Percentiles rank a stretch among this genome's conserved stretches.
Evolutionary conservation across 2,113 vertebrate genomes (phyloP).

Genomic region (Leucoraja erinaceus): DNA sequence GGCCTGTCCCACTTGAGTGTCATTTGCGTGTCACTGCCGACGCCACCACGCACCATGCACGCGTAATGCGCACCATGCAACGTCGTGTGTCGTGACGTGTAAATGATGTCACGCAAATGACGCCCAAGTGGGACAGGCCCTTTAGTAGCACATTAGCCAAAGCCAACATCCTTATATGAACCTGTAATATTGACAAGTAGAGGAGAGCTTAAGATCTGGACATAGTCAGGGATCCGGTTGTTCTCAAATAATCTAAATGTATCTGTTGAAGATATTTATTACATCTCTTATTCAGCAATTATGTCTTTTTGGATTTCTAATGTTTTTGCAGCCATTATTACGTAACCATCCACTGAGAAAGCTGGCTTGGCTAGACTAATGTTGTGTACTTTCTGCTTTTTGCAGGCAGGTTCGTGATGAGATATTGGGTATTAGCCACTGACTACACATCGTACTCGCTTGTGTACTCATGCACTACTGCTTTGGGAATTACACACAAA

Average conservation of each 20-base stretch:
- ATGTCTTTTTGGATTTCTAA: not conserved
- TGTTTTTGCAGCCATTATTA: not conserved
- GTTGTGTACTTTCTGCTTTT: not conserved
- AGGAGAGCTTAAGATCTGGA: not conserved
- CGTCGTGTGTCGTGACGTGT: too few species aligned
- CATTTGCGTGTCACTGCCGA: too few species aligned
- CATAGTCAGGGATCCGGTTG: not conserved
- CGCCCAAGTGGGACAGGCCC: too few species aligned
- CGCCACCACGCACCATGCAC: too few species aligned
- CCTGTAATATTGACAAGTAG: not conserved
- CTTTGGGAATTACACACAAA: not conserved
- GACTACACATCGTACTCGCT: slow-evolving; percentile 7
- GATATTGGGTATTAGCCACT: not conserved
- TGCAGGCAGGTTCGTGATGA: not conserved
- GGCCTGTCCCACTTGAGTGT: too few species aligned
- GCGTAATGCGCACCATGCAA: too few species aligned
- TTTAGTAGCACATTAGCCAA: not conserved
- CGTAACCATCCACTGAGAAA: too few species aligned
- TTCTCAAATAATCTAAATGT: not conserved
- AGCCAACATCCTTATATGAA: too few species aligned
- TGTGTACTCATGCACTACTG: not conserved
- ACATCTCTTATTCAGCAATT: not conserved
- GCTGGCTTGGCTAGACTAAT: not conserved
- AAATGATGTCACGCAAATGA: too few species aligned
- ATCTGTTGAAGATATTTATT: not conserved